Percentiles rank a stretch among this genome's conserved stretches.
These are phyloP conservation scores for Rafetus swinhoei DNA, from an alignment of 2,113 vertebrate species.

Conservation along the genomic window DNA sequence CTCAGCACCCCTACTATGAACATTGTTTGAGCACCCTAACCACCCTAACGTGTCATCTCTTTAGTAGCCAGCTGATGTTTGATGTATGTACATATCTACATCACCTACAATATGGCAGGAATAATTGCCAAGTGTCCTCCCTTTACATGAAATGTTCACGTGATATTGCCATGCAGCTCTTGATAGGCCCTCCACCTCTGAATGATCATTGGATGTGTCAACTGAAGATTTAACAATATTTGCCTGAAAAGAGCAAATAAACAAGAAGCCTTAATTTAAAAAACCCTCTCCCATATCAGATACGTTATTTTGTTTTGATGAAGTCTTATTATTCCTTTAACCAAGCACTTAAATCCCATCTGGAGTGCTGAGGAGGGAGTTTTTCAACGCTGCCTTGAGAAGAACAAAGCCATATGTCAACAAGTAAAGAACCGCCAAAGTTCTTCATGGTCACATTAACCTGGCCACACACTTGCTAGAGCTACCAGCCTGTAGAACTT, in stretches of 20 bases:
- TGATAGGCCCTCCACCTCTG: background rate
- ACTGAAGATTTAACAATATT: background rate
- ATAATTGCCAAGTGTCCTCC: background rate
- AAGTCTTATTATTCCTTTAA: background rate
- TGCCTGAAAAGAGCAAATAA: background rate
- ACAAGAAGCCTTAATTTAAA: no score
- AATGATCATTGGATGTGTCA: background rate
- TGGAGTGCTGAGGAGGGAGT: background rate
- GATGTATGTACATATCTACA: accelerated
- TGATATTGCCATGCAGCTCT: background rate
- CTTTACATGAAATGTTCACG: background rate
- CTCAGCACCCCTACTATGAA: no score
- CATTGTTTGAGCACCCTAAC: no score
- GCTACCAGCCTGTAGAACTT: background rate
- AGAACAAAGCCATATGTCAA: background rate
- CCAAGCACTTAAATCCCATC: background rate
- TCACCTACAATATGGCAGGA: accelerated
- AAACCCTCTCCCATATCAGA: no score
- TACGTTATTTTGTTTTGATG: no score
- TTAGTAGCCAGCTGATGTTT: background rate
- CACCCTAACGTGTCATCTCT: background rate
- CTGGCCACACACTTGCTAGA: background rate
- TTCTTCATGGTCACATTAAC: background rate
- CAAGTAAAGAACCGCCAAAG: background rate
- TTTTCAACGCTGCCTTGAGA: background rate